Base-by-base conservation (phyloP, 2,888 invertebrate genomes). In the Synanthedon myopaeformis region DNA sequence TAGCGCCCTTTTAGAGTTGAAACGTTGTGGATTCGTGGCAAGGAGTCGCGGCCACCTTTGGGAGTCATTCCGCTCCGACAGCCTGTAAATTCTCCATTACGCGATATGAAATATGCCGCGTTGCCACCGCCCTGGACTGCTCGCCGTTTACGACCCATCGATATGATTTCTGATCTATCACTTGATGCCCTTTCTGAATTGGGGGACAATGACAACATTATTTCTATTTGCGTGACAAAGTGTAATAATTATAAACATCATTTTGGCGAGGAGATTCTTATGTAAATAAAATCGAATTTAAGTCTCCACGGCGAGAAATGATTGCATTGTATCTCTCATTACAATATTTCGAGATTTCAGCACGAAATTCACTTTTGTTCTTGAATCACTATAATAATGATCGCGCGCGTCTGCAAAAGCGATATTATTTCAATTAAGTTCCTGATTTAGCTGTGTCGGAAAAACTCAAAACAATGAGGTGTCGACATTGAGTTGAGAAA, bases 51-150 rank as follows among this genome's bases (percentile, higher is more conserved):
- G 66, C 63, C 72, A 78, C 86, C 86, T 71, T 71, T 74, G 88
- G 88, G 88, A 86, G 82, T 85, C 85, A 86, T 88, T 88, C 72
- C 80, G 69, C 57, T 64, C 82, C 74, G 88, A 86, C 88, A 86
- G 85, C 82, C 82, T 87, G 88, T 88, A 88, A 88, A 88, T 88
- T 87, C 83, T 74, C 83, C 83, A 87, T 88, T 87, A 88, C 83
- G 73, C 77, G 82, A 81, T 88, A 88, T 88, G 88, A 88, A 82
- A 87, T 88, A 88, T 86, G 81, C 76, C 74, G 19, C 49, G 19
- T 12, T 17, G 49, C 64, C 65, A 60, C 70, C 69, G 71, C 72
- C 74, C 69, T 14, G 14, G 49, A 19, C 49, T 65, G 65, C 63
- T 57, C 65, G 58, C 67, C 72, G 70, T 78, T 82, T 79, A 79